A percentile compares a stretch with the other conserved stretches of the same genome.
phyloP scores from a whole-genome alignment of 2,797 vertebrate species.

The Cyprinella venusta region DNA sequence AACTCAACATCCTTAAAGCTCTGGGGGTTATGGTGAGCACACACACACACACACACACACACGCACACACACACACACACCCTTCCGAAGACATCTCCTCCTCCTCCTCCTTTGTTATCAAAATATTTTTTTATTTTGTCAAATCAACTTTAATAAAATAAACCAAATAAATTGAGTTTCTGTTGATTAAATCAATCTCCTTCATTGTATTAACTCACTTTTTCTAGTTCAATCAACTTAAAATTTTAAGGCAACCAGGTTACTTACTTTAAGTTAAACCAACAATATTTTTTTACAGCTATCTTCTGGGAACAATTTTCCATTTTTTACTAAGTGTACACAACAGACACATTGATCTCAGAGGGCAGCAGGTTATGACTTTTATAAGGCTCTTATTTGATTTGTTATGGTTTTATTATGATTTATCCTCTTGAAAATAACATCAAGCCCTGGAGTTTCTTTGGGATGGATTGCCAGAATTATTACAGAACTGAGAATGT shows the following conservation, averaged over 20 bases:
- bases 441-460: background rate
- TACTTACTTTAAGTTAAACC: too few relatives aligned
- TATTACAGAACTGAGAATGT: background rate
- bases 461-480: conserved; percentile 6
- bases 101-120: too few relatives aligned
- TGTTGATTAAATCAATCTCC: too few relatives aligned
- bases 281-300: too few relatives aligned
- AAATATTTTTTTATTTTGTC: too few relatives aligned
- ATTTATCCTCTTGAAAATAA: background rate
- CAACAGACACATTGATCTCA: background rate
- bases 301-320: background rate
- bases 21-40: conserved; percentile 92
- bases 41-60: background rate
- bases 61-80: background rate
- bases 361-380: background rate
- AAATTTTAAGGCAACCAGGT: too few relatives aligned
- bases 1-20: conserved; percentile 97
- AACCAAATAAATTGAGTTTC: too few relatives aligned
- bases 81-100: too few relatives aligned
- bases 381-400: background rate
- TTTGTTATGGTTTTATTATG: conserved; percentile 5
- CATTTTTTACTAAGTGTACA: background rate
- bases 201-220: too few relatives aligned
- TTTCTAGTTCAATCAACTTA: too few relatives aligned
- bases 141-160: too few relatives aligned